A percentile compares a stretch with the other conserved stretches of the same genome.
Conservation (phyloP, 2,113 vertebrate species). For the Fregata magnificens region DNA sequence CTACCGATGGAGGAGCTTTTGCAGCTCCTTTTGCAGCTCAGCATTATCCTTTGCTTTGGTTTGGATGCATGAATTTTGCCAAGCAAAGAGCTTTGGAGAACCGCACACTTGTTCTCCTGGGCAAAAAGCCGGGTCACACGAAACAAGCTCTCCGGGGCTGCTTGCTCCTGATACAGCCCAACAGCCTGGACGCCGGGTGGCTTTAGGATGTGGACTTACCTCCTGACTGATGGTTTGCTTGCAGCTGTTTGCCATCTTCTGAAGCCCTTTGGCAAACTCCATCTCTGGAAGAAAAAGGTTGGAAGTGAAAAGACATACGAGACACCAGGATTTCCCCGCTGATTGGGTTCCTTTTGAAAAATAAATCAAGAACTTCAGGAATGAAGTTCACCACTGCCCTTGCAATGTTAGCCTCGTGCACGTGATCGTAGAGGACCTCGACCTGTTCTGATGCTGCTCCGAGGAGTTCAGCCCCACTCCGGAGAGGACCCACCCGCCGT, state of each 20-base stretch:
- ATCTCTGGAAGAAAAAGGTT: slow-evolving; percentile 74
- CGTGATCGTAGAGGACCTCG: fast-evolving
- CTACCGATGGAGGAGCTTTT: background rate
- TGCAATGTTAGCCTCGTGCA: background rate
- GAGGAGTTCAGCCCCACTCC: background rate
- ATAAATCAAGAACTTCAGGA: background rate
- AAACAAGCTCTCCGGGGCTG: background rate
- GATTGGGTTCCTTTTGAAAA: background rate
- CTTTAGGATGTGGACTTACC: background rate
- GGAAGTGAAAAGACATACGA: background rate
- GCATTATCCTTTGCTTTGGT: background rate
- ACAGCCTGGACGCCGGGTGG: background rate
- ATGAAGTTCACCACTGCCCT: background rate
- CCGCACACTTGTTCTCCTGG: fast-evolving
- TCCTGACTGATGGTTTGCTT: slow-evolving; percentile 87
- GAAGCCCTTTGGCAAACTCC: slow-evolving; percentile 91
- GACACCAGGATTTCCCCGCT: background rate
- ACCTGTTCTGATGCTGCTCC: fast-evolving
- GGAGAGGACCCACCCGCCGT: background rate
- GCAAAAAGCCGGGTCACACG: background rate
- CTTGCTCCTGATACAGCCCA: background rate
- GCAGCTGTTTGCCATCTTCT: slow-evolving; percentile 87
- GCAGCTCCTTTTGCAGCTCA: no score
- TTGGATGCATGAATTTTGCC: background rate
- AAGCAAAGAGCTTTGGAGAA: background rate